These are phyloP conservation scores for Hucho hucho DNA, from an alignment of 2,113 vertebrate genomes.

Conservation along the genomic window DNA sequence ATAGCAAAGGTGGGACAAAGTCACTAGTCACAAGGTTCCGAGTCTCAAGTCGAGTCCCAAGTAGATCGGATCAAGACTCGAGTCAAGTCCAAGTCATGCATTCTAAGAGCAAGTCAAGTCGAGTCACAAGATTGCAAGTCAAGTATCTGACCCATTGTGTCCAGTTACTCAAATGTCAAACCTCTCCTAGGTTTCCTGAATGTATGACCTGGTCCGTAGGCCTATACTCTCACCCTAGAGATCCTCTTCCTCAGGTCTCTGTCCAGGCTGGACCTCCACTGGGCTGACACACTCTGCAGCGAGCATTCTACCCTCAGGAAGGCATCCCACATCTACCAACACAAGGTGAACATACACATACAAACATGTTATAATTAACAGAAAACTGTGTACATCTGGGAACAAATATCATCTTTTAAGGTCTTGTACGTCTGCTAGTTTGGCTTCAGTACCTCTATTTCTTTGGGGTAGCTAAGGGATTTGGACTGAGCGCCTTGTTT, in stretches of 20 bases:
- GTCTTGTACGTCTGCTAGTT: no score
- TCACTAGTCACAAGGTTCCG: no score
- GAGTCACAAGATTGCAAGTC: no score
- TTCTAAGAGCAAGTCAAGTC: no score
- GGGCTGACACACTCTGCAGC: constrained; percentile 42
- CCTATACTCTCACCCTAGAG: constrained; percentile 43
- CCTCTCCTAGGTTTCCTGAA: no score
- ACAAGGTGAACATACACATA: background rate
- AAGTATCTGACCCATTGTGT: no score
- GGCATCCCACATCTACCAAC: constrained; percentile 66
- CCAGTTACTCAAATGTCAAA: no score
- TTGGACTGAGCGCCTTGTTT: background rate
- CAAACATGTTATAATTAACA: background rate
- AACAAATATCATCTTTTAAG: background rate
- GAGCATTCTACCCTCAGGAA: constrained; percentile 59
- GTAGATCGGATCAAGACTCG: no score
- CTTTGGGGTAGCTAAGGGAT: constrained; percentile 50
- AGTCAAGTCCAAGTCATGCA: no score
- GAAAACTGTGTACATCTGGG: background rate
- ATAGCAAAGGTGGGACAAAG: no score
- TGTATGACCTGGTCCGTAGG: no score
- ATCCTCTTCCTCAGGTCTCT: constrained; percentile 64
- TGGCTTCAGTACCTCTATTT: constrained; percentile 59
- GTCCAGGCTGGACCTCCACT: constrained; percentile 51
- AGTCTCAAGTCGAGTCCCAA: no score